These are phyloP conservation scores for Pegea sp. DNA, from an alignment of 23 tunicate species.

Conservation along the genomic window DNA sequence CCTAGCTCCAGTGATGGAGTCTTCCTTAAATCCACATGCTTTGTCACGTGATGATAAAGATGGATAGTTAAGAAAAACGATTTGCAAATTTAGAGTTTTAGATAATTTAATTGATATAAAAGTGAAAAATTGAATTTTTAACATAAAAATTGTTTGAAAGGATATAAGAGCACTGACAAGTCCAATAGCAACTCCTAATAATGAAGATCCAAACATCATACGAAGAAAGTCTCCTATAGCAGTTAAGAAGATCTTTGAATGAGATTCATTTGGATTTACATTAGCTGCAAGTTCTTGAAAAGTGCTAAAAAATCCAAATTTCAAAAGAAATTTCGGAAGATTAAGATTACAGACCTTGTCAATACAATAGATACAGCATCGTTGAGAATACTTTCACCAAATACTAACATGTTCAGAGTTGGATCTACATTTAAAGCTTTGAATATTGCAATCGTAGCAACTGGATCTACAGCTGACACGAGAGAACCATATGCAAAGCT, in stretches of 20 bases:
- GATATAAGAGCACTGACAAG: slow-evolving; percentile 91
- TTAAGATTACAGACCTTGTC: slow-evolving; percentile 76
- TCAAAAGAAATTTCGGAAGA: background rate
- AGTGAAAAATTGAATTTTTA: background rate
- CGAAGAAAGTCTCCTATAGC: slow-evolving; percentile 71
- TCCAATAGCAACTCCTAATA: slow-evolving; percentile 65
- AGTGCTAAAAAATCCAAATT: too few species aligned
- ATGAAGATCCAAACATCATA: slow-evolving; percentile 82
- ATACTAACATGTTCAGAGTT: slow-evolving; percentile 91
- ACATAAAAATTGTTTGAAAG: slow-evolving; percentile 16
- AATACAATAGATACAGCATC: slow-evolving; percentile 96
- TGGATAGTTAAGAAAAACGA: too few species aligned
- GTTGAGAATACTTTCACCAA: slow-evolving; percentile 95
- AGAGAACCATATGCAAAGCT: slow-evolving; percentile 93
- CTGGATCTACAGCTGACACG: slow-evolving; percentile 97
- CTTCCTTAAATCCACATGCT: slow-evolving; percentile 84
- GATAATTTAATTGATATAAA: too few species aligned
- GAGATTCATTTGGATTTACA: slow-evolving; percentile 3
- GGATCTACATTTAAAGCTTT: slow-evolving; percentile 96
- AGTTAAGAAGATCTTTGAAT: slow-evolving; percentile 17
- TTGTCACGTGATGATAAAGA: slow-evolving; percentile 65
- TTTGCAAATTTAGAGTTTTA: too few species aligned
- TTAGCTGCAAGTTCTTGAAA: slow-evolving; percentile 46
- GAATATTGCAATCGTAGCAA: slow-evolving; percentile 95
- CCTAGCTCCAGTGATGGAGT: slow-evolving; percentile 96